Conservation (phyloP, 1,140 invertebrate genomes). For the Popillia japonica region DNA sequence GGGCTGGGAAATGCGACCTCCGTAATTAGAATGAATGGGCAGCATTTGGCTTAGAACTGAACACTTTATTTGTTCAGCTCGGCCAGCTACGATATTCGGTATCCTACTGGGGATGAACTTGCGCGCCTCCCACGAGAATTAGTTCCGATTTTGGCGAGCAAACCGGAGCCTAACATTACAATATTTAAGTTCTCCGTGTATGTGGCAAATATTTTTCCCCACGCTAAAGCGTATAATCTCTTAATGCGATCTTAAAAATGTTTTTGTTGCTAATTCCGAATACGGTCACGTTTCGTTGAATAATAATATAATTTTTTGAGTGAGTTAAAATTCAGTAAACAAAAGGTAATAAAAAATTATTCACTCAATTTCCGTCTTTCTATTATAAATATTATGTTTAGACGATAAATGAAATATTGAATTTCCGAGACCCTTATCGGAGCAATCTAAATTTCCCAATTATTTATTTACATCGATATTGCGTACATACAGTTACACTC, state of each 20-base stretch:
- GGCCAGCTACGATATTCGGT: neutral
- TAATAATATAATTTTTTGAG: no score
- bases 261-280: neutral
- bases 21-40: constrained; percentile 25
- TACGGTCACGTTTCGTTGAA: neutral
- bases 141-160: constrained; percentile 13
- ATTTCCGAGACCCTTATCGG: neutral
- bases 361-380: no score
- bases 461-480: neutral
- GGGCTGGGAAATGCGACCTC: neutral
- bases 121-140: constrained; percentile 1
- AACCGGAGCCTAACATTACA: neutral
- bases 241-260: neutral
- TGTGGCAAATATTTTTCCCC: neutral
- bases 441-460: neutral
- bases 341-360: no score
- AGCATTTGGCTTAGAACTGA: constrained; percentile 20
- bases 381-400: no score
- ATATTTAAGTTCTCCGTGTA: constrained; percentile 6
- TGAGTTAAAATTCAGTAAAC: no score
- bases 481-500: neutral
- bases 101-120: neutral
- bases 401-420: no score
- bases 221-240: neutral
- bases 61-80: neutral